These are phyloP conservation scores for Indicator maculatus DNA, from an alignment of 2,113 vertebrate genomes.

Conservation along the genomic window DNA sequence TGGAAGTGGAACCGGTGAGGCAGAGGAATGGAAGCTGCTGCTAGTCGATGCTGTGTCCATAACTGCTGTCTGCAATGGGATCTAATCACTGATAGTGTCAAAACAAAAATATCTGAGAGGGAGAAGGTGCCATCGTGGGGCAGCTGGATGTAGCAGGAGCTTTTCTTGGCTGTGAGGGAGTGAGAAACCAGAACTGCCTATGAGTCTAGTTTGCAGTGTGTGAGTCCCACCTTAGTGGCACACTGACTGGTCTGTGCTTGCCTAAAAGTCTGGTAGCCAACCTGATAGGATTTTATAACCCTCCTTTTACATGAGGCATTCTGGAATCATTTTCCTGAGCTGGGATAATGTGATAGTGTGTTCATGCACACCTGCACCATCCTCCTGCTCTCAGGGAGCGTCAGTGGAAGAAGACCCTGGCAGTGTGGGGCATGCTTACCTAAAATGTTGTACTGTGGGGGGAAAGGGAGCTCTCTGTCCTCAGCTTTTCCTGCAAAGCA, in stretches of 20 bases:
- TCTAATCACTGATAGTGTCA: not conserved
- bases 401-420: not conserved
- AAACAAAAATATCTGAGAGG: not conserved
- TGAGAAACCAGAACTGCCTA: conserved; percentile 17
- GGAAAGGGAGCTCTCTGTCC: not conserved
- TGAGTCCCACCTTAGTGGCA: not conserved
- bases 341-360: not conserved
- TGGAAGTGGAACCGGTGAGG: not conserved
- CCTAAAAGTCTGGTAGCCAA: not conserved
- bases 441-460: rapidly evolving
- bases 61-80: not conserved
- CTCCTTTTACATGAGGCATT: rapidly evolving
- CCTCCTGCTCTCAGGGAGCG: not conserved
- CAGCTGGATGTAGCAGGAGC: not conserved
- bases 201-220: not conserved
- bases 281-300: not conserved
- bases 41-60: rapidly evolving
- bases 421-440: not conserved
- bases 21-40: not conserved
- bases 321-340: not conserved
- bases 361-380: not conserved
- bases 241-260: not conserved
- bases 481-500: not conserved
- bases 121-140: not conserved
- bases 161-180: conserved; percentile 22